phyloP scores from a whole-genome alignment of 2,797 vertebrate genomes.

The Molossus alvarezi region DNA sequence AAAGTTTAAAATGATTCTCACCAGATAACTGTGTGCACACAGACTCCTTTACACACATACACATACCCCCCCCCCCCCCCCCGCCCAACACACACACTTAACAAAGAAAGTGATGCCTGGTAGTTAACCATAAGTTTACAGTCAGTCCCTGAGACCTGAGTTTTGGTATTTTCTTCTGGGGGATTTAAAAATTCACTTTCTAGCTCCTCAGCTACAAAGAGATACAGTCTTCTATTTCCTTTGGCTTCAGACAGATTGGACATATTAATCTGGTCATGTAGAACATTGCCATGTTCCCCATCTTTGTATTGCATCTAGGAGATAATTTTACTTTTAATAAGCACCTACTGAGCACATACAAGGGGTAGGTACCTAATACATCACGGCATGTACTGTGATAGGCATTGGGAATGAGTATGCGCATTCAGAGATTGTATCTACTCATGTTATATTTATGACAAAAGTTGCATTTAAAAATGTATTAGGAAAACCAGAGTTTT shows the following conservation, averaged over 20 bases:
- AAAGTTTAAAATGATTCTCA: neutral
- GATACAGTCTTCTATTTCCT: neutral
- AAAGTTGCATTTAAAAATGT: neutral
- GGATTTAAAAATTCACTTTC: neutral
- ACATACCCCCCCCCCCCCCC: too few species aligned
- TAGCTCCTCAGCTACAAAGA: neutral
- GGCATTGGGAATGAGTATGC: neutral
- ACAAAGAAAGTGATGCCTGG: neutral
- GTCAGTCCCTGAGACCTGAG: neutral
- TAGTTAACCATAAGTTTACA: neutral
- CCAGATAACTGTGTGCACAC: neutral
- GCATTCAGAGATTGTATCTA: neutral
- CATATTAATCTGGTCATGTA: neutral
- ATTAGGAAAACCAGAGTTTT: neutral
- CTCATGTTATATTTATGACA: neutral
- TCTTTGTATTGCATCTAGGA: neutral
- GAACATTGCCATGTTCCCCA: neutral
- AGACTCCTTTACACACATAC: neutral
- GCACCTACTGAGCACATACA: neutral
- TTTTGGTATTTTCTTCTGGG: neutral
- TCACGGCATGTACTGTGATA: neutral
- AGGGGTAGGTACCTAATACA: neutral
- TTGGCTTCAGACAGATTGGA: neutral
- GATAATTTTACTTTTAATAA: neutral
- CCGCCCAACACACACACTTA: neutral